Percentiles rank a stretch among this genome's conserved stretches.
Conservation (phyloP, 2,113 vertebrate species). For the Oxyura jamaicensis region DNA sequence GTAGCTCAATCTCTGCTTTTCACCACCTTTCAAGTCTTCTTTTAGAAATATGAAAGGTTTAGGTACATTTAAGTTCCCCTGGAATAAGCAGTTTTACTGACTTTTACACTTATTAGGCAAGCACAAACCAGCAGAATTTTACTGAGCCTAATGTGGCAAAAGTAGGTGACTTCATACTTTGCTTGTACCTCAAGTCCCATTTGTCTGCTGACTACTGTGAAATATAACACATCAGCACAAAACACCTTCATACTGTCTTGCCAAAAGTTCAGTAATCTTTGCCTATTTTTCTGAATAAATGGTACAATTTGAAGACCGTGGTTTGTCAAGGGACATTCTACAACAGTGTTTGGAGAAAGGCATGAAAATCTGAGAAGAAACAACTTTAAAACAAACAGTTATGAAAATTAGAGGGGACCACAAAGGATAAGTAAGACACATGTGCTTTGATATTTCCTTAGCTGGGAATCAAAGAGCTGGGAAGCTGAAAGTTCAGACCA, state of each 20-base stretch:
- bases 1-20: not conserved
- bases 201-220: not conserved
- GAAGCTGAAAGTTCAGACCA: not conserved
- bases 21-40: not conserved
- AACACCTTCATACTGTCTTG: not conserved
- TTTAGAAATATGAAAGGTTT: fast-evolving
- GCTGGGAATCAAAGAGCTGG: not conserved
- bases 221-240: not conserved
- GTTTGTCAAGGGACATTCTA: not conserved
- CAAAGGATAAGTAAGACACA: not conserved
- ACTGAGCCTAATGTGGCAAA: not conserved
- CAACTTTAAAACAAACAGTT: not conserved
- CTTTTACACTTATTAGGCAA: not conserved
- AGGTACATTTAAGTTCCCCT: not conserved
- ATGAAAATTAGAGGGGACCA: not conserved
- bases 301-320: not conserved
- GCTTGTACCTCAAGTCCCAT: not conserved
- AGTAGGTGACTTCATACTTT: not conserved
- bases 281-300: not conserved
- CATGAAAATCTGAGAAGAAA: not conserved
- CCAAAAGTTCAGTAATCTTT: not conserved
- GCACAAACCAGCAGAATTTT: not conserved
- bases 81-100: not conserved
- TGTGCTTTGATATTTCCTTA: not conserved
- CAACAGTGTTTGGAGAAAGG: not conserved